A percentile compares a stretch with the other conserved stretches of the same genome.
phyloP scores from a whole-genome alignment of 2,113 vertebrate genomes.

The Rafetus swinhoei region DNA sequence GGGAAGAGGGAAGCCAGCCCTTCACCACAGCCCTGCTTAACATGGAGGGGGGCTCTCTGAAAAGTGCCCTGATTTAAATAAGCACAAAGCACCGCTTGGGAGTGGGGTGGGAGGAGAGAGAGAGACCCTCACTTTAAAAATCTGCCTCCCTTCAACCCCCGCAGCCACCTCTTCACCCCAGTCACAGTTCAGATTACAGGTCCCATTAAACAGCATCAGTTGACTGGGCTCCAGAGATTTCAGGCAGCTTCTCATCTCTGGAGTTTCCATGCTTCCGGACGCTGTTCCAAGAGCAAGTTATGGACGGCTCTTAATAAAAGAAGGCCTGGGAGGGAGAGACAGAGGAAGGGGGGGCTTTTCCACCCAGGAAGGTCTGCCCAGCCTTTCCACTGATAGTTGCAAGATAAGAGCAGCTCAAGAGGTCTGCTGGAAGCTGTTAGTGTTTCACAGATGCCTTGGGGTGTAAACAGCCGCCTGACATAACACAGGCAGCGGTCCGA shows the following conservation, averaged over 20 bases:
- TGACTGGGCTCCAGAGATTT: not conserved
- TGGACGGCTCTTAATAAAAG: not conserved
- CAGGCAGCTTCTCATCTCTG: not conserved
- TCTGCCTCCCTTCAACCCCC: not conserved
- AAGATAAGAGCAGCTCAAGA: not conserved
- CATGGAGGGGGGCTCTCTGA: not conserved
- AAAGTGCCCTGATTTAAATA: not conserved
- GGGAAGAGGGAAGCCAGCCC: not conserved
- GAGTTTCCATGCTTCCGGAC: not conserved
- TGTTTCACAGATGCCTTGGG: not conserved
- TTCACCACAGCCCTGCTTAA: not conserved
- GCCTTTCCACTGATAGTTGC: not conserved
- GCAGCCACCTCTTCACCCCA: not conserved
- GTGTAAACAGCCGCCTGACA: accelerated
- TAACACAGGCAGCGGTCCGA: not conserved
- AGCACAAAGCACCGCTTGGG: not conserved
- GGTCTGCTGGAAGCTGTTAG: not conserved
- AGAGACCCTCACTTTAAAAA: not conserved
- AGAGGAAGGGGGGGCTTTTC: too few relatives aligned
- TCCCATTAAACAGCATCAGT: not conserved
- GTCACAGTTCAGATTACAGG: not conserved
- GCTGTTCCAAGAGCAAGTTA: not conserved
- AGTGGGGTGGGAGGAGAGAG: too few relatives aligned
- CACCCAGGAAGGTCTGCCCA: not conserved
- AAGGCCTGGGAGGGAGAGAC: too few relatives aligned